phyloP scores from a whole-genome alignment of 2,113 vertebrate species.

The Abramis brama region DNA sequence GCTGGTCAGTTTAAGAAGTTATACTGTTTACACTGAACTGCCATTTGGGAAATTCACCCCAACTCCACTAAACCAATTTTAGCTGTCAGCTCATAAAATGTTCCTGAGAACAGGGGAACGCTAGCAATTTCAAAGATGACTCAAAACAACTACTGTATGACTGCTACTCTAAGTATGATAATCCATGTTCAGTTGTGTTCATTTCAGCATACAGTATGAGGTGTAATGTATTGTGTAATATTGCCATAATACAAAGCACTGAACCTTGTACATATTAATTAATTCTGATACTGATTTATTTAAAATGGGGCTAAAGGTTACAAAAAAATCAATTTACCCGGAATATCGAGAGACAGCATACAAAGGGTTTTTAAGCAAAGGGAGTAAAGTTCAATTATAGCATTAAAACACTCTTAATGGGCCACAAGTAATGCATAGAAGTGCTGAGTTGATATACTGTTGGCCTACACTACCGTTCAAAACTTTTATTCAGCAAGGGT shows the following conservation, averaged over 20 bases:
- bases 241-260: not conserved
- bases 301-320: conserved; percentile 21
- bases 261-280: conserved; percentile 36
- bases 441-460: not conserved
- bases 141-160: not conserved
- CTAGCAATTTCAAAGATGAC: not conserved
- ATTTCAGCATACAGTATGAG: conserved; percentile 5
- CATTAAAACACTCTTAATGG: not conserved
- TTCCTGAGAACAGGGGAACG: not conserved
- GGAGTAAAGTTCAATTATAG: not conserved
- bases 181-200: not conserved
- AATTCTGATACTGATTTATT: not conserved
- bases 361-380: not conserved
- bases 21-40: not conserved
- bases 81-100: not conserved
- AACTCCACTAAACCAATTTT: not conserved
- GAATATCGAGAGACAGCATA: not conserved
- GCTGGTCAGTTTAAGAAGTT: not conserved
- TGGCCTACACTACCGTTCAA: not conserved
- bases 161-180: not conserved
- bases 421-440: not conserved
- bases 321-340: not conserved
- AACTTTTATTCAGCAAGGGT: not conserved
- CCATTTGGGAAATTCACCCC: not conserved
- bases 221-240: conserved; percentile 36